Evolutionary conservation across 2,113 vertebrate species (phyloP), one percentile per base, ranked within the genome.

Genomic region (Rhabdornis inornatus): DNA sequence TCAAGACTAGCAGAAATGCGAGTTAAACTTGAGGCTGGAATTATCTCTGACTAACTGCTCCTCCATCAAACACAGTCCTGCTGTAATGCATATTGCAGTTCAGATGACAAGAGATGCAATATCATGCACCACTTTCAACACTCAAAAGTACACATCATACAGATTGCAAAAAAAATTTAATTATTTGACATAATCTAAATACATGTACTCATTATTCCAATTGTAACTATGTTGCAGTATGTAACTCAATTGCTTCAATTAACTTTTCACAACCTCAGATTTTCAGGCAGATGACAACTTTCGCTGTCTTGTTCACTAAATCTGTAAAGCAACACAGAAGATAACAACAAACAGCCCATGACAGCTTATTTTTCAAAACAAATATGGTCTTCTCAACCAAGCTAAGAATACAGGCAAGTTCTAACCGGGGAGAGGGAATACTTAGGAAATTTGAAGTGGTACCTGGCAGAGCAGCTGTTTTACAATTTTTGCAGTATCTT

Each of bases 51-150:
- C 72, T 81, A 81, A 81, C 64, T 61, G 33, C 39, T 96, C 69
- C 44, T 95, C 63, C 57, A 45, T 70, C 84, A 92, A 93, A 83
- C 61, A 57, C 45, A 85, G 49, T 37, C 94, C 92, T 77, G 52
- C 81, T 89, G 78, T 20, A 79, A 83, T 59, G 94, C 83, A 70
- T 76, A 90, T 3, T 90, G 88, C 80, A 87, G 49, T 27, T 96
- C 96, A 90, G 91, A 95, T 65, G 89, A 72, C 90, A 69, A 65
- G 76, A 63, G 66, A 92, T 47, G 72, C 60, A 80, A 72, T 44
- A 95, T 53, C 76, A 95, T 2, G 7, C 64, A 88, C 63, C 59
- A 40, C 60, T 82, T 93, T 71, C 75, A 79, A 15, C 6, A 2
- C 52, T 84, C 11, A 7, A 65, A 87, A 83, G 47, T 33, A 85